Percentiles rank a stretch among this genome's conserved stretches.
Conservation (phyloP, 2,888 invertebrate species). For the Horisme vitalbata region DNA sequence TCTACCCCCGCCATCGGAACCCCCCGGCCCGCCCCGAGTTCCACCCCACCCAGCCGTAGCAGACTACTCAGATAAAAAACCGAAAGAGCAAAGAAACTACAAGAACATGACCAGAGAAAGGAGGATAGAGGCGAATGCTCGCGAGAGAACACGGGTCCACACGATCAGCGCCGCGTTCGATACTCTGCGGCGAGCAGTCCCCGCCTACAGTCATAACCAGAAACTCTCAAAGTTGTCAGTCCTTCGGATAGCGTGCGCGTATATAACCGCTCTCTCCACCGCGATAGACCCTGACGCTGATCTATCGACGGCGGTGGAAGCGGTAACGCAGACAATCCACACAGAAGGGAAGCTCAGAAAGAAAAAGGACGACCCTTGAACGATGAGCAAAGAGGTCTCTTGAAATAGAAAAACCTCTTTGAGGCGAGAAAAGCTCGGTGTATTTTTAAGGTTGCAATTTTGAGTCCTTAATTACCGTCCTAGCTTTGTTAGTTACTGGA, state of each 20-base stretch:
- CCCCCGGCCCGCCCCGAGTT: constrained; percentile 70
- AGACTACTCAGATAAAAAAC: constrained; percentile 82
- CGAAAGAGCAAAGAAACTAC: constrained; percentile 91
- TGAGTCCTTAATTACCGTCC: constrained; percentile 47
- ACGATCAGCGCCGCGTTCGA: constrained; percentile 98
- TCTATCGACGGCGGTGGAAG: constrained; percentile 90
- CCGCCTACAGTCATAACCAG: constrained; percentile 96
- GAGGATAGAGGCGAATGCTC: constrained; percentile 96
- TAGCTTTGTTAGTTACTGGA: constrained; percentile 29
- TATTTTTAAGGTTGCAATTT: constrained; percentile 6
- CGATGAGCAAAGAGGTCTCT: constrained; percentile 6
- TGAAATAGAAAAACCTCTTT: constrained; percentile 2
- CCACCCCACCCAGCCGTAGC: constrained; percentile 80
- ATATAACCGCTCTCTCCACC: constrained; percentile 93
- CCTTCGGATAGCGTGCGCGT: constrained; percentile 95
- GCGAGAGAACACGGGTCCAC: constrained; percentile 96
- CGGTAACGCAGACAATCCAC: constrained; percentile 95
- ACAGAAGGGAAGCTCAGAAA: constrained; percentile 94
- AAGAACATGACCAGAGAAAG: constrained; percentile 97
- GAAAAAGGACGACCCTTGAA: constrained; percentile 89
- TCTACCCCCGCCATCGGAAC: constrained; percentile 38
- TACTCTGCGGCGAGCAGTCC: constrained; percentile 91
- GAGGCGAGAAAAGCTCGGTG: constrained; percentile 5
- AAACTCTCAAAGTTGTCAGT: constrained; percentile 97
- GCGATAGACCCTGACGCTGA: constrained; percentile 87